These are phyloP conservation scores for Polydrusus tereticollis DNA, from an alignment of 2,888 invertebrate species.

Conservation along the genomic window DNA sequence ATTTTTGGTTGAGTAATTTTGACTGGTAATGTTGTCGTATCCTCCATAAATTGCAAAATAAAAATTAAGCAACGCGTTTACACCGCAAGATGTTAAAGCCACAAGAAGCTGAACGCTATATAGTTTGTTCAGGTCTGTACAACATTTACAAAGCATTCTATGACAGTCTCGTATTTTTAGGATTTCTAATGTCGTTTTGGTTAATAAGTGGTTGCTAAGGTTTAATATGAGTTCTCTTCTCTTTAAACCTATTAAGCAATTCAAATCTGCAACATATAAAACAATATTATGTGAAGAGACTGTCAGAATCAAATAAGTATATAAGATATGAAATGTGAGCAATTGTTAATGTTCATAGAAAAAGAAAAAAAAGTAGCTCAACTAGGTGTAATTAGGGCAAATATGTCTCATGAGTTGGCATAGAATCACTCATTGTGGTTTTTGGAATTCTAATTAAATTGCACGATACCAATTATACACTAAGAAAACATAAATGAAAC, in stretches of 20 bases:
- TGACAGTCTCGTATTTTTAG: conserved; percentile 17
- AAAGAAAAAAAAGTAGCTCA: too few relatives aligned
- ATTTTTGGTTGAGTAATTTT: too few relatives aligned
- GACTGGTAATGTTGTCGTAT: neutral
- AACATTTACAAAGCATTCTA: conserved; percentile 16
- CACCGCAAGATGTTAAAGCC: neutral
- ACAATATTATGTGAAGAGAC: neutral
- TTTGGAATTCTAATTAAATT: too few relatives aligned
- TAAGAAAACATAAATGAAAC: too few relatives aligned
- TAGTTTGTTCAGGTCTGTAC: conserved; percentile 6
- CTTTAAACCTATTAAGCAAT: neutral
- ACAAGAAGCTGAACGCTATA: conserved; percentile 16
- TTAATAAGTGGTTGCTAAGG: neutral
- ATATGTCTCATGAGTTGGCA: too few relatives aligned
- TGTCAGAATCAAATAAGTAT: too few relatives aligned
- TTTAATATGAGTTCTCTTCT: neutral
- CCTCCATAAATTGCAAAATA: conserved; percentile 32
- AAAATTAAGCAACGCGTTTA: conserved; percentile 9
- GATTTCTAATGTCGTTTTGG: neutral
- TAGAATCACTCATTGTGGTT: too few relatives aligned
- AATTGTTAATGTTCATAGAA: too few relatives aligned
- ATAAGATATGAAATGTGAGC: too few relatives aligned
- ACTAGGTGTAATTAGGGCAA: too few relatives aligned
- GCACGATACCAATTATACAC: too few relatives aligned
- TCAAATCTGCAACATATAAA: neutral